Evolutionary conservation across 1,140 invertebrate species (phyloP), one percentile per base, ranked within the genome.

Genomic region (Nixonia krombeini): DNA sequence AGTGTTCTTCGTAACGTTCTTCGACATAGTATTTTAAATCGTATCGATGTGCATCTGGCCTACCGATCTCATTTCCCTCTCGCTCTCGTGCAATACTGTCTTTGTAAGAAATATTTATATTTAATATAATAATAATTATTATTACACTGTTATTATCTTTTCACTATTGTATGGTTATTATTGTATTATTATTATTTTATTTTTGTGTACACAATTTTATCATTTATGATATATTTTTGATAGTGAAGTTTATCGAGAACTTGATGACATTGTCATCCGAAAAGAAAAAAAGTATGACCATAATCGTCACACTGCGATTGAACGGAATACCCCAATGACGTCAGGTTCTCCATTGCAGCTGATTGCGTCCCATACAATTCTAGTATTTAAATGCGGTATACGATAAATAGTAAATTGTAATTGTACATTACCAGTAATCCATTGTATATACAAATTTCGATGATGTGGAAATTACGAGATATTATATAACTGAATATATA

Each of bases 401-500:
- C 21, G 51, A 37, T 6, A 56, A 64, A 71, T 49, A 55, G 37
- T 38, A 9, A 15, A 21, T 25, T 58, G 64, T 68, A 57, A 51
- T 53, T 59, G 44, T 71, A 37, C 17, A 49, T 42, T 9, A 23
- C 40, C 4, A 42, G 12, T 42, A 21, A 46, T 10, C 57, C 49
- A 62, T 57, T 75, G 73, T 76, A 76, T 31, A 68, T 69, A 74
- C 44, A 29, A 38, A 12, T 64, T 68, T 26, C 49, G 42, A 63
- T 75, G 58, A 75, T 65, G 41, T 63, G 65, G 35, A 63, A 57
- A 23, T 23, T 73, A 17, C 33, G 35, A 28, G 37, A 50, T 25
- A 21, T 37, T 44, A 59, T 44, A 47, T 65, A 47, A 56, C 44
- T 52, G 38, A 46, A 46, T 57, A 53, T 53, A 46, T 53, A 59